Base-by-base conservation (phyloP, 2,113 vertebrate species). In the Coptodon bakossiorum region DNA sequence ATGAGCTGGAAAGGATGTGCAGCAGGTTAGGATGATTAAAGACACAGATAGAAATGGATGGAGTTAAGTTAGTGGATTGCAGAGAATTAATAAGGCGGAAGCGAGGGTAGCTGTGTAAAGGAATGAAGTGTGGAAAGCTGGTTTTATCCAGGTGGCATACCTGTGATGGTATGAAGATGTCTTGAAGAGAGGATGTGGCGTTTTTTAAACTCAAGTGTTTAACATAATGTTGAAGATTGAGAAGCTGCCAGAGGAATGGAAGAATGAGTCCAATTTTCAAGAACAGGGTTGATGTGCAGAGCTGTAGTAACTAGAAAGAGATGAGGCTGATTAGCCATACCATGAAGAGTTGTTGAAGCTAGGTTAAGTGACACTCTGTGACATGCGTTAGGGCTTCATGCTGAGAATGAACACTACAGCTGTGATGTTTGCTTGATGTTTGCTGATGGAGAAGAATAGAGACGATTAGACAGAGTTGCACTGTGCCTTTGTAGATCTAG, bases 141-240 rank as follows among this genome's bases (percentile, higher is more conserved):
- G 10, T 9, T 73, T 73, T 45, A 45, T 7, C 14, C 22, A 76
- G 40, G 4, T 27, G 40, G 22, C 1, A 0, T 73, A 73, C 68
- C 13, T 45, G 66, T 43, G 66, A 24, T 43, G 36, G 66, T 24
- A 71, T 24, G 38, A 6, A 24, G n/a, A 24, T 9, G n/a, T 1
- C 34, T 38, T 13, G 10, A 38, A 38, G 19, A 68, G 34, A 38
- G 34, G 11, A n/a, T 0, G 0, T 66, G 61, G 61, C 1, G 0
- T n/a, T 38, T 38, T 68, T 68, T 40, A 68, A 68, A 68, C 36
- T 40, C 0, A 1, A 68, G 19, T 40, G 63, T 68, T 68, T 68
- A 68, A 68, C 63, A 68, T 7, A 68, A 68, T 68, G 1, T 40
- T 68, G 36, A n/a, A 40, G 19, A 3, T 13, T 68, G 19, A 68